Evolutionary conservation across 1,140 invertebrate species (phyloP), one percentile per base, ranked within the genome.

Genomic region (Saxidomus purpurata): DNA sequence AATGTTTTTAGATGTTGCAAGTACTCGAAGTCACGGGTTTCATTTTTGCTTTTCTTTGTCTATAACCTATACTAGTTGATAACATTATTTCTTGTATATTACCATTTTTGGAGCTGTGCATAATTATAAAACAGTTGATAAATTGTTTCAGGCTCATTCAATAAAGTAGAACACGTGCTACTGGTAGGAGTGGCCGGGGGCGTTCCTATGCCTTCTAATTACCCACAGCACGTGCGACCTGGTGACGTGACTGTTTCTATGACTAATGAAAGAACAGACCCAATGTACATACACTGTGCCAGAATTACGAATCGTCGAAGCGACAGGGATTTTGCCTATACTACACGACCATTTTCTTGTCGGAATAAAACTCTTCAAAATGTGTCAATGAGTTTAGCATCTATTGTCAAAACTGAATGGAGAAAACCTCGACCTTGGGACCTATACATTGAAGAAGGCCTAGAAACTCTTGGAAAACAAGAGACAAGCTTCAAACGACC

Each of bases 191-290:
- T 99, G 49, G 99, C 98, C 8, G 99, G 99, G 25, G 99, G 98
- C n/a, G 98, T 99, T 55, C 98, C 99, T 2, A 98, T 99, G 96
- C 99, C 98, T 95, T 99, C 98, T 0, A 98, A 99, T 95, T 98
- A 98, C 94, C 97, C 97, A 88, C 97, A 98, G 93, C 99, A 99
- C 94, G 98, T 99, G 25, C 96, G 98, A 71, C 97, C 99, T 0
- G 99, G 99, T 0, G 99, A 99, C 95, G 98, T 99, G 11, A 98
- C 99, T 6, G 97, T 99, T 11, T 98, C 98, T 1, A 96, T 97
- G 71, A 92, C 94, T 0, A 89, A 84, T 22, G 92, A 94, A 55
- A 87, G 88, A 34, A 91, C 91, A 34, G 90, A 92, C 13, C 87
- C 91, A 25, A 63, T 95, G 36, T 96, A 95, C 82, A 90, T 95